Conservation (phyloP, 2,888 invertebrate genomes). For the Aleiodes alternator region DNA sequence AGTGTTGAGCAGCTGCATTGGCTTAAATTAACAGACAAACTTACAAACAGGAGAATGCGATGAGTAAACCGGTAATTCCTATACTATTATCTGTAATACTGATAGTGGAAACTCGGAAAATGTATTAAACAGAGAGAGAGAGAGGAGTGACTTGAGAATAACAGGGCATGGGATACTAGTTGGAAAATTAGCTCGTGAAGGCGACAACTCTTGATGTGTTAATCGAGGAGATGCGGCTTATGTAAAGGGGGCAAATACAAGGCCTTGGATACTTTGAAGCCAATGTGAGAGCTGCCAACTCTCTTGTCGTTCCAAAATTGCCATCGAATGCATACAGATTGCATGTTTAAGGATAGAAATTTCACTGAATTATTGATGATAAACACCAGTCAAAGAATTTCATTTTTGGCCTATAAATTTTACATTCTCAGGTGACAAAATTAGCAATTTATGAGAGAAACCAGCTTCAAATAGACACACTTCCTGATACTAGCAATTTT, state of each 20-base stretch:
- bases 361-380: too few relatives aligned
- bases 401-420: too few relatives aligned
- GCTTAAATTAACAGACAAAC: too few relatives aligned
- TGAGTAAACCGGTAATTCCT: too few relatives aligned
- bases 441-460: conserved; percentile 1
- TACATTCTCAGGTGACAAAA: neutral
- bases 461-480: too few relatives aligned
- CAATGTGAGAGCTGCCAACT: neutral
- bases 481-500: neutral
- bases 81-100: too few relatives aligned
- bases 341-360: conserved; percentile 36
- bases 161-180: neutral
- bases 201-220: conserved; percentile 37
- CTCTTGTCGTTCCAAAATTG: conserved; percentile 5
- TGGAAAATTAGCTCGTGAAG: conserved; percentile 33
- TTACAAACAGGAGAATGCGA: too few relatives aligned
- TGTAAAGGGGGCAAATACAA: conserved; percentile 17
- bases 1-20: too few relatives aligned
- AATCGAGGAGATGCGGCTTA: conserved; percentile 29
- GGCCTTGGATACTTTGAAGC: conserved; percentile 7
- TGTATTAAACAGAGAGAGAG: neutral
- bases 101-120: conserved; percentile 4
- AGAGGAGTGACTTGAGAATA: neutral
- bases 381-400: too few relatives aligned
- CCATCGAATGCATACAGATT: conserved; percentile 46